Percentiles rank a stretch among this genome's conserved stretches.
Conservation (phyloP, 2,888 invertebrate species). For the Bellardia bayeri region DNA sequence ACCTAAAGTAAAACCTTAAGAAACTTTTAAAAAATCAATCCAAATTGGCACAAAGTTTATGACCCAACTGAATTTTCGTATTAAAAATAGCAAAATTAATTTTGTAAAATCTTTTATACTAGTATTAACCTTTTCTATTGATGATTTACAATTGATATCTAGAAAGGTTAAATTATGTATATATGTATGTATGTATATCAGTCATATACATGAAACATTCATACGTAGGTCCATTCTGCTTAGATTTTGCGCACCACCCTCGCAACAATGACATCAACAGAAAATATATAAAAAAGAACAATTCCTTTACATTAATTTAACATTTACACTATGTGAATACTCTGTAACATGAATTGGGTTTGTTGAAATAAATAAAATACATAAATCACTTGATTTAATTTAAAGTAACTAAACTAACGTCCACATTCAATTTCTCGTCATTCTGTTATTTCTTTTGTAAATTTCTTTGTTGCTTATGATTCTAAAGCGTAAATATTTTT, state of each 20-base stretch:
- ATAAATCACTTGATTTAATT: conserved; percentile 70
- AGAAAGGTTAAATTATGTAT: no score
- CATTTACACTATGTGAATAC: conserved; percentile 5
- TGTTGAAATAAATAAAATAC: conserved; percentile 59
- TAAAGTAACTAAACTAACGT: conserved; percentile 56
- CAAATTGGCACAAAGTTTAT: no score
- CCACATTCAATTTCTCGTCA: conserved; percentile 58
- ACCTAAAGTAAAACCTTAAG: no score
- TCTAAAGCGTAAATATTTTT: conserved; percentile 58
- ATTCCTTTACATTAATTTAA: conserved; percentile 32
- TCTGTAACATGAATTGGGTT: conserved; percentile 50
- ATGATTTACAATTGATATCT: no score
- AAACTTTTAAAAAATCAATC: no score
- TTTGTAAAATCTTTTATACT: no score
- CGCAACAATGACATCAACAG: background rate
- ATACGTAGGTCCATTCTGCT: background rate
- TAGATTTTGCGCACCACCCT: background rate
- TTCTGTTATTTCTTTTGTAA: conserved; percentile 49
- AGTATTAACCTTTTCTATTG: no score
- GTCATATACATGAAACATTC: no score
- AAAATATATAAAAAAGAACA: background rate
- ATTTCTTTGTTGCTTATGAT: conserved; percentile 67
- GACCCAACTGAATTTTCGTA: no score
- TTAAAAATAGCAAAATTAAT: no score
- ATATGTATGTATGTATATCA: no score